Evolutionary conservation across 2,888 invertebrate species (phyloP).

Genomic region (Epistrophe grossulariae): DNA sequence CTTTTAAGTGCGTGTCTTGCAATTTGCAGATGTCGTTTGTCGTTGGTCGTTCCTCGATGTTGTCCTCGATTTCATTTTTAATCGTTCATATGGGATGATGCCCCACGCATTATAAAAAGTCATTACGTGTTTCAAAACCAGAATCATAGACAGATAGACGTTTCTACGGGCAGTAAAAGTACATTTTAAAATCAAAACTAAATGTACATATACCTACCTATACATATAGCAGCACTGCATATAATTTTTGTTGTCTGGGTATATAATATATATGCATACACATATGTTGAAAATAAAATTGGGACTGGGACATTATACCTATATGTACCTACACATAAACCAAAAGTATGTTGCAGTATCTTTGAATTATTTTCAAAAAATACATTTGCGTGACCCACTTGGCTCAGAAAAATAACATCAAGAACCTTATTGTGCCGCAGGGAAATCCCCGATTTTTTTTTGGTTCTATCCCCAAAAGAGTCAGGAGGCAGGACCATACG

Average conservation of each 20-base stretch:
- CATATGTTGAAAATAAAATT: neutral
- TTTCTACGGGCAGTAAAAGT: slow-evolving; percentile 33
- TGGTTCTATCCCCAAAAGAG: neutral
- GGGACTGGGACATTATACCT: slow-evolving; percentile 13
- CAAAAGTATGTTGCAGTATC: neutral
- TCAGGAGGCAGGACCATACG: slow-evolving; percentile 6
- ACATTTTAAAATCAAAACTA: slow-evolving; percentile 43
- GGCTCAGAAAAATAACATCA: slow-evolving; percentile 40
- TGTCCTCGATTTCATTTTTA: slow-evolving; percentile 58
- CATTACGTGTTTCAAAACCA: slow-evolving; percentile 12
- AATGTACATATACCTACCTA: too few relatives aligned
- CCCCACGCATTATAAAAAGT: slow-evolving; percentile 52
- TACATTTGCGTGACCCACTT: slow-evolving; percentile 65
- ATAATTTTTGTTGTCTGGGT: slow-evolving; percentile 20
- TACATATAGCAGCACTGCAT: slow-evolving; percentile 14
- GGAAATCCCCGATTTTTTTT: slow-evolving; percentile 20
- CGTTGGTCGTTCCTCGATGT: too few relatives aligned
- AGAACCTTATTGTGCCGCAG: slow-evolving; percentile 41
- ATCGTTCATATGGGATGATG: slow-evolving; percentile 32
- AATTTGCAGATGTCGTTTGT: slow-evolving; percentile 27
- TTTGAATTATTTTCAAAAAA: slow-evolving; percentile 43
- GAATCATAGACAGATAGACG: neutral
- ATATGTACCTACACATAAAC: slow-evolving; percentile 12
- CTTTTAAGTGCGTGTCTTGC: slow-evolving; percentile 55
- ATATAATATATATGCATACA: neutral